A percentile compares a stretch with the other conserved stretches of the same genome.
These are phyloP conservation scores for Cantharis rufa DNA, from an alignment of 2,888 invertebrate species.

Conservation along the genomic window DNA sequence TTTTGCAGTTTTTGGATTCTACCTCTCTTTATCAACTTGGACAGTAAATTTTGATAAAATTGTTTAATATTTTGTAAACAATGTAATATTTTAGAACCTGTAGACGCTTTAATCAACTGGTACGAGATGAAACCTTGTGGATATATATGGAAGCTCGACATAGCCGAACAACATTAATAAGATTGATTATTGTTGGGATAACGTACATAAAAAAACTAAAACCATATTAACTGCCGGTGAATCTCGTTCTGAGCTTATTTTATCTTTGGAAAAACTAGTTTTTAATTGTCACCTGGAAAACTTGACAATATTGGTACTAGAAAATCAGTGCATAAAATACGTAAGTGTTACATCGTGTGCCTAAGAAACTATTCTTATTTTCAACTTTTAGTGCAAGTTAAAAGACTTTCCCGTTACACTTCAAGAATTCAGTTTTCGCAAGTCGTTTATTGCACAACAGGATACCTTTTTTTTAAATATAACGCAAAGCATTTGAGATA, in stretches of 20 bases:
- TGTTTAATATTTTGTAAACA: not conserved
- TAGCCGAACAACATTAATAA: conserved; percentile 43
- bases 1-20: conserved; percentile 46
- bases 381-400: conserved; percentile 61
- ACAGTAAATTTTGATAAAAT: conserved; percentile 38
- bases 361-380: not conserved
- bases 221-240: conserved; percentile 25
- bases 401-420: conserved; percentile 67
- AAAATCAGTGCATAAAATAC: conserved; percentile 46
- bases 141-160: conserved; percentile 43
- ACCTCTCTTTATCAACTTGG: conserved; percentile 46
- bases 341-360: conserved; percentile 24
- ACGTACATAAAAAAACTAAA: conserved; percentile 41
- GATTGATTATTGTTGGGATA: conserved; percentile 42
- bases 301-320: conserved; percentile 48
- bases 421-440: conserved; percentile 64
- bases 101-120: conserved; percentile 40
- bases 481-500: too few relatives aligned
- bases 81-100: conserved; percentile 40
- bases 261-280: conserved; percentile 15
- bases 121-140: conserved; percentile 47
- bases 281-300: conserved; percentile 28
- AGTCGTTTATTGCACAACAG: conserved; percentile 46
- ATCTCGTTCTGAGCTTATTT: conserved; percentile 15
- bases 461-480: conserved; percentile 48